Conservation (phyloP, 2,888 invertebrate genomes). For the Ormyrus thymus region DNA sequence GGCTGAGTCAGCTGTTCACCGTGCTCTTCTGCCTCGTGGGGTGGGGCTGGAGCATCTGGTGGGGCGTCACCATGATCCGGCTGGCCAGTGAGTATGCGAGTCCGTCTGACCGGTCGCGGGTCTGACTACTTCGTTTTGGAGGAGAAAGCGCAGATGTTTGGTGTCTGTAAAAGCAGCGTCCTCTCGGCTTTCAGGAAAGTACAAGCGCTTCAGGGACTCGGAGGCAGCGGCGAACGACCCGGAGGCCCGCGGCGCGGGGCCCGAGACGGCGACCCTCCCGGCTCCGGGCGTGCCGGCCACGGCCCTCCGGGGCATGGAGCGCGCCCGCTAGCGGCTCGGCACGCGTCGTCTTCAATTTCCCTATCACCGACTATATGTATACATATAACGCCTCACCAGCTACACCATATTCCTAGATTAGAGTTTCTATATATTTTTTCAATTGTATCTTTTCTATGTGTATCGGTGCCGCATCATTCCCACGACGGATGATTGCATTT, state of each 20-base stretch:
- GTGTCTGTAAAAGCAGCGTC: background rate
- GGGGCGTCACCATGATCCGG: slow-evolving; percentile 95
- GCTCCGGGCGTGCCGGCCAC: slow-evolving; percentile 69
- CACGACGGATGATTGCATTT: no score
- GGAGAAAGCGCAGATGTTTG: no score
- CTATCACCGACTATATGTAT: no score
- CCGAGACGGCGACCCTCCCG: slow-evolving; percentile 64
- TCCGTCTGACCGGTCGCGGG: no score
- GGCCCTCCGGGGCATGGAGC: slow-evolving; percentile 49
- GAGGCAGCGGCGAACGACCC: slow-evolving; percentile 69
- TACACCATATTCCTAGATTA: no score
- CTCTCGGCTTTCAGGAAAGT: slow-evolving; percentile 65
- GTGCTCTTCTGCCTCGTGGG: slow-evolving; percentile 95
- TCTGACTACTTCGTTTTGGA: no score
- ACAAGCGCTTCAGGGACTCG: slow-evolving; percentile 71
- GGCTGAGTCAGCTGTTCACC: slow-evolving; percentile 92
- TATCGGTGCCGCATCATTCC: no score
- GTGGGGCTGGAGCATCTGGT: slow-evolving; percentile 99
- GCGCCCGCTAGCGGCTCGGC: no score
- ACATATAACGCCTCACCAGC: no score
- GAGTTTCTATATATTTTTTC: no score
- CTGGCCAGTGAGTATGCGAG: slow-evolving; percentile 85
- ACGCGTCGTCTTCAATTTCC: no score
- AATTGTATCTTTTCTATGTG: no score
- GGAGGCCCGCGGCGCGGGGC: slow-evolving; percentile 65